Base-by-base conservation (phyloP, 2,113 vertebrate genomes). In the Sceloporus tristichus region DNA sequence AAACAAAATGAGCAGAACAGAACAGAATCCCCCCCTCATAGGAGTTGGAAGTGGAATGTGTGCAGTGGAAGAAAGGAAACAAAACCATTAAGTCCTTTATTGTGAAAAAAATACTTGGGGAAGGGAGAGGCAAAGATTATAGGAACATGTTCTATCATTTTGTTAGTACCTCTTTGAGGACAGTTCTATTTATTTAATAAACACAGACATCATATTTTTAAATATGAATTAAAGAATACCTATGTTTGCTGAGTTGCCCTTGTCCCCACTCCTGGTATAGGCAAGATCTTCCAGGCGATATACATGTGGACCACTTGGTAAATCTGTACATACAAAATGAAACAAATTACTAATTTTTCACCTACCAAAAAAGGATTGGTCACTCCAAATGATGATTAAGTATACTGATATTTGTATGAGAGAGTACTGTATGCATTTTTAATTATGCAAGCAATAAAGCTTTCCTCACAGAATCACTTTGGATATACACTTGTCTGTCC, bases 241-340 rank as follows among this genome's bases (percentile, higher is more conserved):
- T 88, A 98, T 97, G 91, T 98, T 98, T 48, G 97, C 97, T 25
- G 96, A 96, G 94, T 97, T 97, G 91, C 97, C 98, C 94, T 98
- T 98, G 96, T 98, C 97, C 78, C 98, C 97, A 34, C 98, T 98
- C 93, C 98, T 95, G 0, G 97, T 97, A 90, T 94, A 98, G 54
- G 97, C 98, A 87, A 99, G 95, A 21, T 98, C 97, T 94, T 98
- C 97, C 93, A 98, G 95, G 19, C 97, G 94, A 10, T 97, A 98
- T 29, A 92, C 95, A 91, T 97, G 96, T 0, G 96, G 96, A 34
- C 97, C 98, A 29, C 94, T 96, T 87, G 98, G 98, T 73, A 98
- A 93, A 88, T 98, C 98, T 98, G 85, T 18, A 83, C 71, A 82
- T 79, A 88, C 59, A 62, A 87, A 14, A 87, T 42, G 90, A 94